Evolutionary conservation across 2,888 invertebrate species (phyloP).

Genomic region (Drosophila silvestris): DNA sequence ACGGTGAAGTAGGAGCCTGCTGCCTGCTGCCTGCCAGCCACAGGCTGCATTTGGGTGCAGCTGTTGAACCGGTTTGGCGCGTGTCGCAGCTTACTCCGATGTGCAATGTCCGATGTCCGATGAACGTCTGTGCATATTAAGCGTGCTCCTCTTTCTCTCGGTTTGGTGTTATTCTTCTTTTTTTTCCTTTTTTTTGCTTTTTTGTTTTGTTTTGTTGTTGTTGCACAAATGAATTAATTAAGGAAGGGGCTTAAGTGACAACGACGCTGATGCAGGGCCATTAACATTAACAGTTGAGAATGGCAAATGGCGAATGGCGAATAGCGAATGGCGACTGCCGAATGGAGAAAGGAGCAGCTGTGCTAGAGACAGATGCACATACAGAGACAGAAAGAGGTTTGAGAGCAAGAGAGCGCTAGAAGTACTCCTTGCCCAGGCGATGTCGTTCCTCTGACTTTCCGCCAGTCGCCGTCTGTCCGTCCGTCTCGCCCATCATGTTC

Average conservation of each 20-base stretch:
- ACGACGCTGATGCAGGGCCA: slow-evolving; percentile 48
- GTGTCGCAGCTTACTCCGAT: slow-evolving; percentile 47
- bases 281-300: slow-evolving; percentile 43
- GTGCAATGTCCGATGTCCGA: neutral
- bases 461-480: slow-evolving; percentile 90
- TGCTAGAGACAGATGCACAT: neutral
- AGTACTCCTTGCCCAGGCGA: slow-evolving; percentile 64
- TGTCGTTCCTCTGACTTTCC: slow-evolving; percentile 55
- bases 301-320: slow-evolving; percentile 1
- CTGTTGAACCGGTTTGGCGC: slow-evolving; percentile 76
- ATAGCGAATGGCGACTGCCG: neutral
- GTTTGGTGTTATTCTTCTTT: slow-evolving; percentile 14
- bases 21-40: neutral
- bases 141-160: slow-evolving; percentile 23
- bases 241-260: slow-evolving; percentile 55
- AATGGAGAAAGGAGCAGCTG: slow-evolving; percentile 29
- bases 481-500: slow-evolving; percentile 96
- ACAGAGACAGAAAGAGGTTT: neutral
- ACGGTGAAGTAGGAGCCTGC: slow-evolving; percentile 10
- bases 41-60: slow-evolving; percentile 70
- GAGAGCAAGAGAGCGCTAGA: slow-evolving; percentile 31
- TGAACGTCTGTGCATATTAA: slow-evolving; percentile 21
- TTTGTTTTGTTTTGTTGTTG: slow-evolving; percentile 11
- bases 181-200: neutral
- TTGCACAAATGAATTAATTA: slow-evolving; percentile 74